phyloP scores from a whole-genome alignment of 2,888 invertebrate species.

The Thereva unica region DNA sequence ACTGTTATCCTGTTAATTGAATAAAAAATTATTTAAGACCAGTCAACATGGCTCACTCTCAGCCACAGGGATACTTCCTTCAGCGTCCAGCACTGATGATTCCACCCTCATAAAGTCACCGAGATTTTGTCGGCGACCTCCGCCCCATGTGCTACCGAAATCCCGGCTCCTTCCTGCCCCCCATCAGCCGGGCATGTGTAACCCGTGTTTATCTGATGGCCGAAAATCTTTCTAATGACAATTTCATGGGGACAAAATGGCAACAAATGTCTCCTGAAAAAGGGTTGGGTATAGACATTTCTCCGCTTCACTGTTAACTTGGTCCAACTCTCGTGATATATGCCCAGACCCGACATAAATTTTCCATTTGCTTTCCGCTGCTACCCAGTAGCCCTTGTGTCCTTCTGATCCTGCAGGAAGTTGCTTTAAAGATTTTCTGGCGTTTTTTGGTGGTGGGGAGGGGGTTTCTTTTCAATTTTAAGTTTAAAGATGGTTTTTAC shows the following conservation, averaged over 20 bases:
- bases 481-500: no score
- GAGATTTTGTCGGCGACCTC: background rate
- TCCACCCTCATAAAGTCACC: no score
- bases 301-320: slow-evolving; percentile 27
- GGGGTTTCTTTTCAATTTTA: no score
- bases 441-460: no score
- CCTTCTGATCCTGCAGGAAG: slow-evolving; percentile 11
- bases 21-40: slow-evolving; percentile 27
- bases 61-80: slow-evolving; percentile 29
- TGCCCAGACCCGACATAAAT: slow-evolving; percentile 31
- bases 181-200: slow-evolving; percentile 1
- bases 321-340: slow-evolving; percentile 31
- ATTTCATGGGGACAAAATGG: slow-evolving; percentile 43
- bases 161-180: slow-evolving; percentile 5
- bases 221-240: slow-evolving; percentile 43
- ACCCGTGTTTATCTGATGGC: slow-evolving; percentile 41
- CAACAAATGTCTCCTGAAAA: slow-evolving; percentile 41
- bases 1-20: slow-evolving; percentile 11
- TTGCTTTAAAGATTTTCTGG: slow-evolving; percentile 23
- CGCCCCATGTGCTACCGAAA: slow-evolving; percentile 1
- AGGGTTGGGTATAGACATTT: slow-evolving; percentile 28
- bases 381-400: slow-evolving; percentile 22
- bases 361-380: slow-evolving; percentile 31
- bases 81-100: background rate
- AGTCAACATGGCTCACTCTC: slow-evolving; percentile 23